A percentile compares a stretch with the other conserved stretches of the same genome.
phyloP scores from a whole-genome alignment of 2,113 vertebrate genomes.

The human region DNA sequence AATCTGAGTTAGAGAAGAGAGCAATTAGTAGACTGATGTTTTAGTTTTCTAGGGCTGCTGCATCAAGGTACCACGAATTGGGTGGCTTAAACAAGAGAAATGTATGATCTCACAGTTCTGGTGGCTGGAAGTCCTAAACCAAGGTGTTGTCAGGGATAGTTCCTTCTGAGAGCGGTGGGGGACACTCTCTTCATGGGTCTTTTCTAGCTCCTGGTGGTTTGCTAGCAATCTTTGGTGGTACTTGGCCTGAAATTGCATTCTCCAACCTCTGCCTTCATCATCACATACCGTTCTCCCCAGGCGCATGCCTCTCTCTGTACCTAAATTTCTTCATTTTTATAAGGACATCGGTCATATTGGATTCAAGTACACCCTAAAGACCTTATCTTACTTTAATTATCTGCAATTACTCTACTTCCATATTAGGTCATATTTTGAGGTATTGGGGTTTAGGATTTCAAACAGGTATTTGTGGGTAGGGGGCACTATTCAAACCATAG shows the following conservation, averaged over 20 bases:
- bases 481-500: not conserved
- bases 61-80: not conserved
- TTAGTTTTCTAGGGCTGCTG: not conserved
- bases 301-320: too few relatives aligned
- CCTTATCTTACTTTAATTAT: not conserved
- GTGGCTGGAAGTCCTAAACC: not conserved
- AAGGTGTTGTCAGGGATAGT: not conserved
- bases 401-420: not conserved
- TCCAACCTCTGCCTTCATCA: not conserved
- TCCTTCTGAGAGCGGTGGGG: not conserved
- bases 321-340: not conserved
- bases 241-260: not conserved
- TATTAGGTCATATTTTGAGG: not conserved
- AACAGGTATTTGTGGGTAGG: not conserved
- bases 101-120: not conserved
- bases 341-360: not conserved
- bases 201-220: not conserved
- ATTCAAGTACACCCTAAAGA: not conserved
- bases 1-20: not conserved
- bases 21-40: not conserved
- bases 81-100: not conserved
- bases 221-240: not conserved
- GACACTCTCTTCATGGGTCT: too few relatives aligned
- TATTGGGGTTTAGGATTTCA: not conserved
- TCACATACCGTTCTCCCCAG: not conserved